phyloP scores from a whole-genome alignment of 2,113 vertebrate species.

The Tinamus guttatus region DNA sequence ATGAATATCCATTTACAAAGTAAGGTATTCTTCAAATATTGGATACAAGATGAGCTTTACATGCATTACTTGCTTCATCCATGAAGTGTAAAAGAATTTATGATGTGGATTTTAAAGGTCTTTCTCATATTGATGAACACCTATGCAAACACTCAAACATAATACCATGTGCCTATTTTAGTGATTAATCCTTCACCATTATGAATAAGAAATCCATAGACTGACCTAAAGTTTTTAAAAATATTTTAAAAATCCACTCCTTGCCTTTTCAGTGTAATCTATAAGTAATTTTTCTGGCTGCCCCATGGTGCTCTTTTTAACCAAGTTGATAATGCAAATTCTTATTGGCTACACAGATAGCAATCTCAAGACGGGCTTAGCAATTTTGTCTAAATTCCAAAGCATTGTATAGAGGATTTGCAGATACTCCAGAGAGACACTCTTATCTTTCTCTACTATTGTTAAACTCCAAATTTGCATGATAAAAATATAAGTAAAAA shows the following conservation, averaged over 20 bases:
- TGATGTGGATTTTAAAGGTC: not conserved
- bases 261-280: slow-evolving; percentile 7
- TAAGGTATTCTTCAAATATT: not conserved
- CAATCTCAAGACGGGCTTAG: slow-evolving; percentile 40
- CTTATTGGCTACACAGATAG: slow-evolving; percentile 51
- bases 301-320: slow-evolving; percentile 1
- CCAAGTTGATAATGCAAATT: slow-evolving; percentile 44
- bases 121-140: not conserved
- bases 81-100: not conserved
- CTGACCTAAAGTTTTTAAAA: not conserved
- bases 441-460: slow-evolving; percentile 67
- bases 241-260: not conserved
- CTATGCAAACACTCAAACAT: not conserved
- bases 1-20: not conserved
- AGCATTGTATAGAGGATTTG: slow-evolving; percentile 56
- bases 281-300: not conserved
- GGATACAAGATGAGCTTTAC: not conserved
- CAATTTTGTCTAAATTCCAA: slow-evolving; percentile 56
- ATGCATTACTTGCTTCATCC: not conserved
- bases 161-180: not conserved
- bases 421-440: slow-evolving; percentile 25
- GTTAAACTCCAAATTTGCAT: slow-evolving; percentile 72
- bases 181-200: not conserved
- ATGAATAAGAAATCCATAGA: not conserved
- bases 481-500: slow-evolving; percentile 68